phyloP scores from a whole-genome alignment of 2,888 invertebrate species.

The Polymixis flavicincta region DNA sequence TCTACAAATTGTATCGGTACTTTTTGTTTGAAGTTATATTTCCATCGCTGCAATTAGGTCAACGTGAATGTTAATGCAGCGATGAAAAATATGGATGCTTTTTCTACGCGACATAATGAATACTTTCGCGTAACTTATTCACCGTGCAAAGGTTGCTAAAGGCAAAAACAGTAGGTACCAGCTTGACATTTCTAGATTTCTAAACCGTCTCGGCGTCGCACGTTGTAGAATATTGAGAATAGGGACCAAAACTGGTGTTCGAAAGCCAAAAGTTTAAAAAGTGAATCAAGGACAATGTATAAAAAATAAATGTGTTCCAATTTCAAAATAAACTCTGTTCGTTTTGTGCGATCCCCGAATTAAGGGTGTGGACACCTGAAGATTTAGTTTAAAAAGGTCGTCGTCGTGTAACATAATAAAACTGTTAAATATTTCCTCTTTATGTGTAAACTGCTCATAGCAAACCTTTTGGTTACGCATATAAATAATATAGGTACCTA shows the following conservation, averaged over 20 bases:
- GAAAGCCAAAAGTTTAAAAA: conserved; percentile 30
- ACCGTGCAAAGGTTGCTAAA: not conserved
- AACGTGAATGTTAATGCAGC: not conserved
- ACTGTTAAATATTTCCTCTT: conserved; percentile 29
- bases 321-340: conserved; percentile 40
- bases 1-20: conserved; percentile 26
- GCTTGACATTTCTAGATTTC: conserved; percentile 8
- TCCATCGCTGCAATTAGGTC: not conserved
- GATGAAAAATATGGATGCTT: not conserved
- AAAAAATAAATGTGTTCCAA: conserved; percentile 43
- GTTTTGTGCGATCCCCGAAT: conserved; percentile 33
- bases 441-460: conserved; percentile 43
- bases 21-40: conserved; percentile 21
- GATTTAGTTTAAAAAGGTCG: no score
- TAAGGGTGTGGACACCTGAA: conserved; percentile 45
- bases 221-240: conserved; percentile 15
- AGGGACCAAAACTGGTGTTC: conserved; percentile 31
- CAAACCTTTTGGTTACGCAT: conserved; percentile 36
- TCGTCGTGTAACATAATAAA: conserved; percentile 29
- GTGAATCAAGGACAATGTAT: conserved; percentile 50
- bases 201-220: not conserved
- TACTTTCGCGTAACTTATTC: conserved; percentile 8
- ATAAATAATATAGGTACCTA: conserved; percentile 3
- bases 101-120: not conserved
- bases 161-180: not conserved